Percentiles rank a stretch among this genome's conserved stretches.
phyloP scores from a whole-genome alignment of 2,888 invertebrate species.

The Sepioteuthis lessoniana region DNA sequence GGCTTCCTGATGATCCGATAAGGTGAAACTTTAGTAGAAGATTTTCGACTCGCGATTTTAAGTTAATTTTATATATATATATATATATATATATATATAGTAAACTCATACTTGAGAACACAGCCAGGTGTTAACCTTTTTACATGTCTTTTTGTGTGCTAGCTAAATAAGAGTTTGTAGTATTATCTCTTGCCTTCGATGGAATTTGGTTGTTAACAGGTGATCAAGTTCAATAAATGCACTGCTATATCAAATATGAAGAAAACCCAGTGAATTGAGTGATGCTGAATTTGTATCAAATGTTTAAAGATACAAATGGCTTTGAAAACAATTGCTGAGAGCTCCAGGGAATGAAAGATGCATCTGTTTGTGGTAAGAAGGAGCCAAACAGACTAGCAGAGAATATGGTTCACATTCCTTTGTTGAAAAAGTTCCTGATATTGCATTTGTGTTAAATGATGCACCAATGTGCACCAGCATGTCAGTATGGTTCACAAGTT shows the following conservation, averaged over 20 bases:
- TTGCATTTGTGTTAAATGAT: background rate
- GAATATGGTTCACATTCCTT: background rate
- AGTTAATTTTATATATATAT: too few relatives aligned
- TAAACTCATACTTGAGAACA: background rate
- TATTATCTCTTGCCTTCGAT: background rate
- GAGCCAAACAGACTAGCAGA: constrained; percentile 33
- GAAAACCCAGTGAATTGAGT: background rate
- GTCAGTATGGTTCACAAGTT: background rate
- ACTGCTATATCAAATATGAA: constrained; percentile 10
- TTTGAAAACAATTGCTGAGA: background rate
- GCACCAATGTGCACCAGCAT: background rate
- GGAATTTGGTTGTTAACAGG: background rate
- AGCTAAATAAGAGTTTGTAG: background rate
- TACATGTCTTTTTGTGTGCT: background rate
- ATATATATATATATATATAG: background rate
- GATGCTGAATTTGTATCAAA: background rate
- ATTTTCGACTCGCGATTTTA: too few relatives aligned
- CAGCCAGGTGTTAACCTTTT: background rate
- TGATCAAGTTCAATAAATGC: constrained; percentile 33
- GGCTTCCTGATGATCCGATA: too few relatives aligned
- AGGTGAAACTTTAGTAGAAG: too few relatives aligned
- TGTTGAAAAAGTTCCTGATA: background rate
- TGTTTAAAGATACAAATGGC: background rate
- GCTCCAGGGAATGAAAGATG: constrained; percentile 8
- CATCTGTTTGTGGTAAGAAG: background rate